A percentile compares a stretch with the other conserved stretches of the same genome.
These are phyloP conservation scores for Zaprionus ornatus DNA, from an alignment of 1,140 invertebrate species.

Conservation along the genomic window DNA sequence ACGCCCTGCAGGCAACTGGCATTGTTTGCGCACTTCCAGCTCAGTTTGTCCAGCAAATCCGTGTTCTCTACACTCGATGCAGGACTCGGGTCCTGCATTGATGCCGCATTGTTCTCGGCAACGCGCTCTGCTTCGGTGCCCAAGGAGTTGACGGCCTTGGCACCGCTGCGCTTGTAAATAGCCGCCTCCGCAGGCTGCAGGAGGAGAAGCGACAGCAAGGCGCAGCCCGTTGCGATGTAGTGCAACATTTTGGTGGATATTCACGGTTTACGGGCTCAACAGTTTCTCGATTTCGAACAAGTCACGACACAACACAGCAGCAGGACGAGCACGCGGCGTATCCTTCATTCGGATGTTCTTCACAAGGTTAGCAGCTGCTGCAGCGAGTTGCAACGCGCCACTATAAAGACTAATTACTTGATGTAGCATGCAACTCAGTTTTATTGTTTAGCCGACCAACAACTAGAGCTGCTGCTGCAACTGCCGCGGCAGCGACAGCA, in stretches of 20 bases:
- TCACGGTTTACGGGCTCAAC: not conserved
- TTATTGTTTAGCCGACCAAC: slow-evolving; percentile 73
- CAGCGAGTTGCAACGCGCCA: slow-evolving; percentile 68
- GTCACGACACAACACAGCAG: slow-evolving; percentile 23
- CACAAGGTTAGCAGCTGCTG: slow-evolving; percentile 57
- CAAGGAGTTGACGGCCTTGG: slow-evolving; percentile 47
- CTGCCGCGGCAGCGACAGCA: slow-evolving; percentile 43
- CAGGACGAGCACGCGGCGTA: slow-evolving; percentile 62
- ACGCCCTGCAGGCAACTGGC: slow-evolving; percentile 73
- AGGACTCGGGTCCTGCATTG: slow-evolving; percentile 24
- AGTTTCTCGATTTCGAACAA: slow-evolving; percentile 13
- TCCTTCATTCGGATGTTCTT: slow-evolving; percentile 70
- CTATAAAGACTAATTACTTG: slow-evolving; percentile 80
- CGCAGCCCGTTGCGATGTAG: slow-evolving; percentile 48
- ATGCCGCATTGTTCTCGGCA: not conserved
- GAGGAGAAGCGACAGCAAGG: slow-evolving; percentile 48
- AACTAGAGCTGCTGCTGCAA: slow-evolving; percentile 16
- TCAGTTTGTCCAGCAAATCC: slow-evolving; percentile 74
- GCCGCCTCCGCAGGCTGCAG: slow-evolving; percentile 45
- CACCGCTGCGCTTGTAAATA: slow-evolving; percentile 69
- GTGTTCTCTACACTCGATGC: slow-evolving; percentile 56
- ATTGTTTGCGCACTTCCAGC: slow-evolving; percentile 83
- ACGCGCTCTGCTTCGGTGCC: slow-evolving; percentile 1
- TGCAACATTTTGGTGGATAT: slow-evolving; percentile 44
- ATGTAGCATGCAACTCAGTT: slow-evolving; percentile 79